Conservation (phyloP, 2,888 invertebrate species). For the Lasioglossum zephyrum region DNA sequence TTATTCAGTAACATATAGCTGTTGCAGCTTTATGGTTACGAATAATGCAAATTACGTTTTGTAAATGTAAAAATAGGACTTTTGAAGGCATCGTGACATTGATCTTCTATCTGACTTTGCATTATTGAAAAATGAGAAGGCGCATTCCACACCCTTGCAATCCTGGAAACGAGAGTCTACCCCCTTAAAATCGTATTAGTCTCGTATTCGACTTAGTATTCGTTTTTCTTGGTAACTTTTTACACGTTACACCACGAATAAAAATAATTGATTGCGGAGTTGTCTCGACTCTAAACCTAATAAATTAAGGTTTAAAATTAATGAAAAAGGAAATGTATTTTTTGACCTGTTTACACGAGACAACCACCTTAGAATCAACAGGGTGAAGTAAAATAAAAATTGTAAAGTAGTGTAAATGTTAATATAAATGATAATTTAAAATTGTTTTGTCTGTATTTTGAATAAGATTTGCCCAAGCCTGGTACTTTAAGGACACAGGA, state of each 20-base stretch:
- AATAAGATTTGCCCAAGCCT: constrained; percentile 3
- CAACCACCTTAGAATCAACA: not conserved
- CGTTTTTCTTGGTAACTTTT: not conserved
- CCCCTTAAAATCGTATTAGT: not conserved
- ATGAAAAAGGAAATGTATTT: not conserved
- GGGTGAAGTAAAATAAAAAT: not conserved
- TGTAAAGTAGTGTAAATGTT: not conserved
- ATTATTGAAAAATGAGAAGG: no score
- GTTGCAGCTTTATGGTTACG: no score
- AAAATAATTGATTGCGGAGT: not conserved
- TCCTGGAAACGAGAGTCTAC: no score
- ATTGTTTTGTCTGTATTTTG: constrained; percentile 2
- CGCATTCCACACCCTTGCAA: no score
- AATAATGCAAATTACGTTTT: no score
- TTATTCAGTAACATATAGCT: no score
- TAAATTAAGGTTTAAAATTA: no score
- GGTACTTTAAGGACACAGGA: not conserved
- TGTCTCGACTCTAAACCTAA: not conserved
- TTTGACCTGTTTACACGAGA: not conserved
- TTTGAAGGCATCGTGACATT: no score
- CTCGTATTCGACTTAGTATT: not conserved
- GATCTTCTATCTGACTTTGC: no score
- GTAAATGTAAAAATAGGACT: no score
- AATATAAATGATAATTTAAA: not conserved
- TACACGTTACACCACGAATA: not conserved